Evolutionary conservation across 2,113 vertebrate species (phyloP), one percentile per base, ranked within the genome.

Genomic region (Solea senegalensis): DNA sequence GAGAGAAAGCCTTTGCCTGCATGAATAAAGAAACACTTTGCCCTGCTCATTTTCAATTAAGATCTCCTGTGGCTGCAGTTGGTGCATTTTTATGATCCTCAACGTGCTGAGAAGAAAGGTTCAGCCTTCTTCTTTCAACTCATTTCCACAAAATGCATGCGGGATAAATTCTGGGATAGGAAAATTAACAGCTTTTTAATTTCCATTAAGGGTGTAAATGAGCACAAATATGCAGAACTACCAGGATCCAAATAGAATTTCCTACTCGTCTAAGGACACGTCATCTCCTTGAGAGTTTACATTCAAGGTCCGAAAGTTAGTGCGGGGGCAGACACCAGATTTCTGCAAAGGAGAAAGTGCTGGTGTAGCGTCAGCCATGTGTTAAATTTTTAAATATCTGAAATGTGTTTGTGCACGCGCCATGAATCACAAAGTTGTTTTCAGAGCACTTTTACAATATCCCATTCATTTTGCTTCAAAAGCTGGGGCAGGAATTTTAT

Each of bases 11-110:
- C 51, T 2, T 39, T 51, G n/a, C 5, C 53, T 55, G 67, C 52
- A 67, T 70, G 49, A 70, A 53, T 60, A 66, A 65, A 66, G 57
- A 41, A 58, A 59, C 64, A 52, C 64, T 69, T 63, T 58, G 67
- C 46, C 52, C 64, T 14, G 46, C 48, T 76, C 27, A 10, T 44
- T 41, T 61, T 69, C 16, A 72, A 49, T 69, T 43, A 64, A 66
- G 41, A 65, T 53, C 72, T 81, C 34, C 34, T 34, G 34, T 34
- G 34, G 34, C 34, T 34, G 5, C 34, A 34, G 34, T 34, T 3
- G 34, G 34, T 34, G 55, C 62, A 68, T 65, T 65, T 80, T 49
- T 45, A 34, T 50, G 11, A 62, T 57, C 65, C 53, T 46, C 26
- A 6, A 15, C 3, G 14, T 9, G 45, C 45, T 48, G 12, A 48